Percentiles rank a stretch among this genome's conserved stretches.
Conservation (phyloP, 2,888 invertebrate species). For the Thelaira solivaga region DNA sequence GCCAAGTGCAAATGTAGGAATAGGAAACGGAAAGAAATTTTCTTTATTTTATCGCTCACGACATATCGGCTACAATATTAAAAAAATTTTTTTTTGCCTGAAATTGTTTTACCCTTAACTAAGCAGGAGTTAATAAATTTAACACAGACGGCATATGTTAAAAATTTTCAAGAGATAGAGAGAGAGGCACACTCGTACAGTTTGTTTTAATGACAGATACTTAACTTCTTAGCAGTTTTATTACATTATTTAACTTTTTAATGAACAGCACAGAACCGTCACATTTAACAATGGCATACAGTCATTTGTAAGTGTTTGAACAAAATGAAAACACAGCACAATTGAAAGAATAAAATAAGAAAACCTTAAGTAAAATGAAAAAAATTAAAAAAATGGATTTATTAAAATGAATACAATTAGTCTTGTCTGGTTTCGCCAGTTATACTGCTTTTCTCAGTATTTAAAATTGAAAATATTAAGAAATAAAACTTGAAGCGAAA, state of each 20-base stretch:
- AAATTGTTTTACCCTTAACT: no score
- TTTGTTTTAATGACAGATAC: constrained; percentile 5
- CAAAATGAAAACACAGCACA: not conserved
- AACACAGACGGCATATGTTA: constrained; percentile 16
- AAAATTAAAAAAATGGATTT: not conserved
- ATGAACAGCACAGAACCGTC: constrained; percentile 33
- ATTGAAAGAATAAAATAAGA: not conserved
- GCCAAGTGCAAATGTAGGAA: no score
- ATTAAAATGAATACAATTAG: not conserved
- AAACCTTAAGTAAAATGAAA: not conserved
- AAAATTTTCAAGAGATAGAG: not conserved
- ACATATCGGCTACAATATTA: no score
- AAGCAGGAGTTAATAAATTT: no score
- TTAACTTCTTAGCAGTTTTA: not conserved
- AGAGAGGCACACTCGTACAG: no score
- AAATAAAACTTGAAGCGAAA: no score
- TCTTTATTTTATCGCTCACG: no score
- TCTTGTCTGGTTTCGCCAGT: no score
- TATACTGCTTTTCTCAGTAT: no score
- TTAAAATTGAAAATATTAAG: no score
- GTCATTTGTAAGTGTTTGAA: not conserved
- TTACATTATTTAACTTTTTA: constrained; percentile 42
- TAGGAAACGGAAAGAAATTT: no score
- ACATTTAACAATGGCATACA: constrained; percentile 12
- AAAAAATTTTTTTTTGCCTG: no score